Evolutionary conservation across 2,888 invertebrate species (phyloP), one percentile per base, ranked within the genome.

Genomic region (Brenthis hecate): DNA sequence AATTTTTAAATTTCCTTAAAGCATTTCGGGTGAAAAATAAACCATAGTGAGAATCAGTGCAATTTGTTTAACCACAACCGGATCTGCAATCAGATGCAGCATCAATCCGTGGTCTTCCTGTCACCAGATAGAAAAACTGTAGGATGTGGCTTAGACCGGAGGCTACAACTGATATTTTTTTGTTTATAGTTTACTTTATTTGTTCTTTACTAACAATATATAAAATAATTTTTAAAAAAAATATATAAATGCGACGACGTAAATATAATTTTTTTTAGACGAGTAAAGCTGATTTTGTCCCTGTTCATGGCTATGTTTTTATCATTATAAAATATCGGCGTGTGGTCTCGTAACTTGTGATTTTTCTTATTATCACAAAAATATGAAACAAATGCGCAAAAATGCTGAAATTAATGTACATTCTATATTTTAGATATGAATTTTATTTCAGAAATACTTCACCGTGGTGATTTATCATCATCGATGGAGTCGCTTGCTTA

Each of bases 401-500:
- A 6, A 0, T 43, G 8, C 0, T 43, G 11, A 43, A 54, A 8
- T 5, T 13, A 54, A 23, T 23, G 53, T 28, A 54, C 13, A 13
- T 23, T 13, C 6, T 13, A 8, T 53, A n/a, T 62, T n/a, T 43
- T 14, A 56, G 6, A 50, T 19, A 36, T n/a, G 19, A 6, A 23
- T 23, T 56, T 68, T 36, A 80, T 93, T 92, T 4, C 93, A 96
- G 96, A 96, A 83, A 93, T 96, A 79, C 93, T 96, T 32, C 96
- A 96, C 78, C 95, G 95, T 11, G 95, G 95, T 16, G 96, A 96
- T 75, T 85, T 96, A 16, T 95, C 95, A 0, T 96, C 96, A 0
- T 96, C 96, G 6, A 96, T 96, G 96, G 96, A 96, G 81, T 96
- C 96, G 0, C 87, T 96, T 32, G 94, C 95, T 0, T 96, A 96